These are phyloP conservation scores for Latheticus oryzae DNA, from an alignment of 2,888 invertebrate species.

Conservation along the genomic window DNA sequence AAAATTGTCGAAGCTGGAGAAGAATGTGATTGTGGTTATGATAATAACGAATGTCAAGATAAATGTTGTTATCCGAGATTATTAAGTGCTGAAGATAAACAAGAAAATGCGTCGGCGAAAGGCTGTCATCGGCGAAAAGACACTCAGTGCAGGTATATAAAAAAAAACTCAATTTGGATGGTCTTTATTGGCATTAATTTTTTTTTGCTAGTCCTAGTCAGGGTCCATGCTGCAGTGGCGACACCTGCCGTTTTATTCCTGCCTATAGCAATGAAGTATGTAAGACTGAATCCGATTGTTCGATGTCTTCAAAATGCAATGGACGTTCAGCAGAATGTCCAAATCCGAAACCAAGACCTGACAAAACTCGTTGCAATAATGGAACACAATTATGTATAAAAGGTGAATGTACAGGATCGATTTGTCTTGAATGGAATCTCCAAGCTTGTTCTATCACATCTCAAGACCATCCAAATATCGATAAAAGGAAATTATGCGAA, in stretches of 20 bases:
- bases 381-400: slow-evolving; percentile 87
- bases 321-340: slow-evolving; percentile 91
- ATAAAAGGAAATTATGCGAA: slow-evolving; percentile 91
- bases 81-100: slow-evolving; percentile 77
- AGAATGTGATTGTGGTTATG: slow-evolving; percentile 97
- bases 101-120: slow-evolving; percentile 76
- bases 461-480: slow-evolving; percentile 77
- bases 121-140: slow-evolving; percentile 83
- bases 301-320: slow-evolving; percentile 87
- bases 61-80: slow-evolving; percentile 94
- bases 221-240: slow-evolving; percentile 93
- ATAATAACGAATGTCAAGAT: slow-evolving; percentile 87
- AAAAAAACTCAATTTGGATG: no score
- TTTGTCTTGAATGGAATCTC: slow-evolving; percentile 94
- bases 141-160: slow-evolving; percentile 82
- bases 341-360: slow-evolving; percentile 79
- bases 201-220: slow-evolving; percentile 85
- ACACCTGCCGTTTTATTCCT: slow-evolving; percentile 81
- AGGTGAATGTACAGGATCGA: slow-evolving; percentile 95
- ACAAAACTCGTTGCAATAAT: slow-evolving; percentile 96
- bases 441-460: slow-evolving; percentile 95
- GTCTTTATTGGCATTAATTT: slow-evolving; percentile 54
- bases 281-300: slow-evolving; percentile 89
- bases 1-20: slow-evolving; percentile 98
- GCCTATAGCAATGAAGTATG: slow-evolving; percentile 76